Evolutionary conservation across 2,888 invertebrate genomes (phyloP), one percentile per base, ranked within the genome.

Genomic region (Troilus luridus): DNA sequence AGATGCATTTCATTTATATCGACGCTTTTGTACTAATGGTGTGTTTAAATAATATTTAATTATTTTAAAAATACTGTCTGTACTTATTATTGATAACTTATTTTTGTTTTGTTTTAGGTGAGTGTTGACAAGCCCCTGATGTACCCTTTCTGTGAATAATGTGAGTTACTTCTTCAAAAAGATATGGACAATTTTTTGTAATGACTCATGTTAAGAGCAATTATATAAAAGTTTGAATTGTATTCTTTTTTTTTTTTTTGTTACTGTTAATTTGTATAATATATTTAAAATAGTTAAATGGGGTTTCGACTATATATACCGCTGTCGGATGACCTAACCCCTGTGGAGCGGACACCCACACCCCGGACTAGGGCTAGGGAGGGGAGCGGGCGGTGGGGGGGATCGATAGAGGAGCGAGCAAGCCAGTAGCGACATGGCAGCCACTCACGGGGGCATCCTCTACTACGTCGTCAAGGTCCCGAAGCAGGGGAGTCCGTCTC

Each of bases 401-500:
- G 89, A 58, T 89, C 89, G 81, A 81, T 59, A 91, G 91, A 9
- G n/a, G 77, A 41, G 14, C 21, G 67, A 1, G 27, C 14, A 41
- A 24, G 72, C 41, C 88, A 88, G 88, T 88, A 88, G 88, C 88
- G 90, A 59, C 91, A 93, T 93, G 93, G 92, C 93, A 92, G 92
- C 93, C 92, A 93, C 92, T 60, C 96, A 96, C 94, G 96, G 96
- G 93, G 96, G 96, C 93, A 95, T 96, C 93, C 94, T 96, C 92
- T 96, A 96, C 94, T 96, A 96, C 94, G 96, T 96, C 93, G 96
- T 96, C 93, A 95, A 95, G 94, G 95, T 96, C 93, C 96, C 96
- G 41, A 95, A 94, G 93, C 95, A 93, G n/a, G 56, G 59, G n/a
- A 85, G 62, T 8, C 88, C 90, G 77, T 91, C 91, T 19, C 81